Percentiles rank a stretch among this genome's conserved stretches.
Evolutionary conservation across 2,113 vertebrate genomes (phyloP).

Genomic region (Lepus americanus): DNA sequence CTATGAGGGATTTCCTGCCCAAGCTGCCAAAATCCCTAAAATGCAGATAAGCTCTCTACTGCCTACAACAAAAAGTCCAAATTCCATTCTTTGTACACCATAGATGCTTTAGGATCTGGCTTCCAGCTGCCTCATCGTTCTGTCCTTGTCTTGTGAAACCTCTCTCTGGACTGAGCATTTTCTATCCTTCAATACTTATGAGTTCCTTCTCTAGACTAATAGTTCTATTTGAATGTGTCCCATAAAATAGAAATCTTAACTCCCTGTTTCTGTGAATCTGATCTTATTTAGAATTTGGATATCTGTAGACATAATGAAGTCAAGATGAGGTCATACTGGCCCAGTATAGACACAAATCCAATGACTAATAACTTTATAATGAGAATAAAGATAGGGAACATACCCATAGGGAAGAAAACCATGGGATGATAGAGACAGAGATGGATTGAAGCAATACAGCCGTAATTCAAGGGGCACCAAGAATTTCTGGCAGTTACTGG

Average conservation of each 20-base stretch:
- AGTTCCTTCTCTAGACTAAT: neutral
- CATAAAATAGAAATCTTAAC: neutral
- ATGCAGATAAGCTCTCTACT: neutral
- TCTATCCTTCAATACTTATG: neutral
- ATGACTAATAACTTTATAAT: too few species aligned
- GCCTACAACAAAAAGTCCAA: neutral
- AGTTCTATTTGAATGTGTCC: neutral
- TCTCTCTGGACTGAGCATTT: neutral
- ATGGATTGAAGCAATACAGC: neutral
- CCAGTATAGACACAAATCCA: neutral
- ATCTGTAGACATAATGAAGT: neutral
- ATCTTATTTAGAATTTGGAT: neutral
- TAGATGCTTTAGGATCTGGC: neutral
- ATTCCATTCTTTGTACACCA: neutral
- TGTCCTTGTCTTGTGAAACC: neutral
- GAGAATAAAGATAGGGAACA: neutral
- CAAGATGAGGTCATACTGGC: neutral
- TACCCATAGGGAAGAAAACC: neutral
- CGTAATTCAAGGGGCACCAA: neutral
- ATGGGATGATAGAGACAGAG: neutral
- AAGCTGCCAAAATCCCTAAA: neutral
- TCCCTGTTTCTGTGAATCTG: neutral
- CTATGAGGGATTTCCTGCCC: neutral
- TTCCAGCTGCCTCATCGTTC: neutral
- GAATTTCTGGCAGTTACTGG: neutral